Evolutionary conservation across 2,888 invertebrate species (phyloP), one percentile per base, ranked within the genome.

Genomic region (Orthosia cruda): DNA sequence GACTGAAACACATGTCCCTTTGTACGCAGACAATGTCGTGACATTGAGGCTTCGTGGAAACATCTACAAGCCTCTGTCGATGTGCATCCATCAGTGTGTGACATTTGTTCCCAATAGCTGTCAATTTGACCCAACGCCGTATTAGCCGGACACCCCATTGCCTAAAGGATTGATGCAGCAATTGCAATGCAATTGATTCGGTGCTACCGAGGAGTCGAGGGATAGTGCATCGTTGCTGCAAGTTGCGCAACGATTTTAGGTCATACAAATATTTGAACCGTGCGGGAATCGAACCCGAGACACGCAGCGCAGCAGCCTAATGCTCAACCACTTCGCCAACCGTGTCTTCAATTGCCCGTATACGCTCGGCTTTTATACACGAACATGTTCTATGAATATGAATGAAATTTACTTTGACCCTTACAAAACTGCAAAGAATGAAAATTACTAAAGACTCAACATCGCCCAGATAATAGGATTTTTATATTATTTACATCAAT

Each of bases 21-120:
- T 82, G 67, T 77, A 5, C 18, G 18, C 50, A 3, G 63, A 71
- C 67, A 80, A 71, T 80, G 16, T 0, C 26, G n/a, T 57, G 70
- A 18, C 67, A 55, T 67, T 64, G 77, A 40, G 47, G 23, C 12
- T 12, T 40, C 59, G 52, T 71, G 67, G 71, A 71, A 69, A 81
- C 49, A 52, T 61, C 50, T 58, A 59, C 54, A 20, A 16, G 18
- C 40, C 32, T 0, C 75, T 13, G 50, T 40, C 50, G 26, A 47
- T 16, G 13, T 18, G 58, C 50, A 52, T 26, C 50, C n/a, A 66
- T 69, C 62, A 66, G 11, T 52, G 54, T 45, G 13, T n/a, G 52
- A 61, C 64, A 54, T 62, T 26, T 23, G 32, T 47, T 80, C 26
- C 54, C 40, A 45, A 71, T 62, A 71, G 26, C 32, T 65, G 47